Base-by-base conservation (phyloP, 2,888 invertebrate genomes). In the Microctonus brassicae region DNA sequence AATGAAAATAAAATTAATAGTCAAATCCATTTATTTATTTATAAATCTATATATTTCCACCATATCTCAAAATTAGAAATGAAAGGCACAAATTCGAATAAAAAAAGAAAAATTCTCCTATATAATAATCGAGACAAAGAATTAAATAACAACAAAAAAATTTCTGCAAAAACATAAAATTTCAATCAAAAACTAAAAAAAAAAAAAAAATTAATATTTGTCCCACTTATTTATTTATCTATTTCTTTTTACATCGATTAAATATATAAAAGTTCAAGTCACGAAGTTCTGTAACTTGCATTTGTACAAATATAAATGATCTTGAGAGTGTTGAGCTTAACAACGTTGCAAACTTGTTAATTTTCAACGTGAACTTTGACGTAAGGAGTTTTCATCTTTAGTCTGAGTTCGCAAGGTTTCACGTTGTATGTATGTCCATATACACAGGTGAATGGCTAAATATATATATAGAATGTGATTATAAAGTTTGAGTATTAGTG, bases 321-420 rank as follows among this genome's bases (percentile, higher is more conserved):
- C 47, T 47, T 47, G 20, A 47, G 10, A 17, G 47, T 47, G 39
- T 17, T 17, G 7, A 17, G 17, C 17, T 17, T 17, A 47, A 47
- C 47, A 17, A 17, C 17, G 17, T n/a, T 22, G 39, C 22, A 22
- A 22, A 62, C 62, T 62, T 62, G 62, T 10, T 62, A 62, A 62
- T 39, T 62, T 24, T 6, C 17, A 24, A 22, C 42, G 26, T n/a
- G 24, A 62, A 62, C 62, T 62, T 62, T 9, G 13, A n/a, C 11
- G 11, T 13, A 17, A 39, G 24, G 39, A 39, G n/a, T 39, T 39
- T 39, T 34, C 62, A 39, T 39, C 26, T 6, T 62, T n/a, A 62
- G 17, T 47, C 17, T 47, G 47, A 3, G 7, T 17, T 9, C 17
- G 17, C 2, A 7, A 20, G 7, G 47, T 17, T 29, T 29, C 29